Base-by-base conservation (phyloP, 2,113 vertebrate species). In the Seriola aureovittata region DNA sequence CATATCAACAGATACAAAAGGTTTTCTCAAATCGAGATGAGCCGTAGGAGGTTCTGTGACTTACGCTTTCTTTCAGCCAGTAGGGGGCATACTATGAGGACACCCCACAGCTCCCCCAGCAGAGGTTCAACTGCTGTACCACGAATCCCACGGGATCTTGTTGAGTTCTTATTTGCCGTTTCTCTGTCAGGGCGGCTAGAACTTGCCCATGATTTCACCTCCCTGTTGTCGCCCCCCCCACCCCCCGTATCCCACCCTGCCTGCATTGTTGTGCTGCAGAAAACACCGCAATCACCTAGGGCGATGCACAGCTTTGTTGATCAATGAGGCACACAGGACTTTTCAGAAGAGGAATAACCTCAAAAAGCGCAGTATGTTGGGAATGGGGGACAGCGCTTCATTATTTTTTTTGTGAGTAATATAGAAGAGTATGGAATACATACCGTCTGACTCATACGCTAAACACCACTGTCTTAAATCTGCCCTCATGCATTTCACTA, bases 261-360 rank as follows among this genome's bases (percentile, higher is more conserved):
- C 63, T 73, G 73, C 60, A 55, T 91, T 90, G 75, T 88, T 82
- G 74, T 82, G 54, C 71, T 68, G 38, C 54, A 63, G 75, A 92
- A 91, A 92, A 90, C 88, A 92, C 75, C 54, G 8, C 63, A 36
- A 78, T 87, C 89, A 92, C 91, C 90, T 44, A 4, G 65, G 89
- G 94, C 92, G 50, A 86, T 79, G 79, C 87, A 80, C 82, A 71
- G 89, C 85, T 90, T 89, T 91, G 86, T 89, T 89, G 82, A 89
- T 89, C 82, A 91, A 87, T 78, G 84, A 88, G 77, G 48, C 90
- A 74, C 57, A 79, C 42, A 63, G 69, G 81, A 91, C 82, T 78
- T 77, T 80, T 80, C 81, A 87, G 75, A 79, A 42, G 44, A 80
- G 71, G 74, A 79, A 78, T 69, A 77, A 86, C 88, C 72, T 92